Base-by-base conservation (phyloP, 2,888 invertebrate genomes). In the Ommatoiulus sabulosus region DNA sequence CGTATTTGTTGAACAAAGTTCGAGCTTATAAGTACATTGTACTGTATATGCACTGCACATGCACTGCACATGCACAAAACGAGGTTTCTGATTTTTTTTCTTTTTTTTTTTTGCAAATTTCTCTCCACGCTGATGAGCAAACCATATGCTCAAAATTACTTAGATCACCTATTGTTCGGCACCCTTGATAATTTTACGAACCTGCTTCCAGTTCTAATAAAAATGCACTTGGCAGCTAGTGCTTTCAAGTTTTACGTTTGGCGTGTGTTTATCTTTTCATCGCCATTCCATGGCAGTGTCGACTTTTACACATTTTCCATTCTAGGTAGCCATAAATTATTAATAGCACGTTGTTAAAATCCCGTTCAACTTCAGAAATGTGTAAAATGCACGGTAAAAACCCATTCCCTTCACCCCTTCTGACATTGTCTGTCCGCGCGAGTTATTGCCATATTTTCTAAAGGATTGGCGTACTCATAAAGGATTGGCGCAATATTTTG, bases 291-390 rank as follows among this genome's bases (percentile, higher is more conserved):
- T n/a, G n/a, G n/a, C n/a, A 24, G 24, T 7, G 2, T 15, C 35
- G 3, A 80, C 1, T 35, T 35, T 80, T 15, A 35, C 7, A 80
- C 15, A 24, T 1, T 72, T 72, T 24, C 10, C 72, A 80, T 12
- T 15, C 35, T 35, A 24, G 72, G 8, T 72, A 24, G 35, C 80
- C 80, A 35, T 80, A 35, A 80, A 80, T 43, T 80, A 80, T 80
- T 80, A 80, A 80, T 80, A 35, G 80, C 35, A 15, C 35, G 12
- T 35, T 35, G 80, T 80, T 80, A 80, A 72, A 80, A 80, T 80
- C 15, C 12, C 35, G 35, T 35, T 80, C 24, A 80, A 35, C 80
- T 80, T 80, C 80, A 35, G 35, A 80, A 35, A 72, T 35, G 15
- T 12, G 12, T 80, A 35, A 80, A 43, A 80, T 80, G 4, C 35